Percentiles rank a stretch among this genome's conserved stretches.
phyloP scores from a whole-genome alignment of 2,113 vertebrate species.

The Scomber scombrus region DNA sequence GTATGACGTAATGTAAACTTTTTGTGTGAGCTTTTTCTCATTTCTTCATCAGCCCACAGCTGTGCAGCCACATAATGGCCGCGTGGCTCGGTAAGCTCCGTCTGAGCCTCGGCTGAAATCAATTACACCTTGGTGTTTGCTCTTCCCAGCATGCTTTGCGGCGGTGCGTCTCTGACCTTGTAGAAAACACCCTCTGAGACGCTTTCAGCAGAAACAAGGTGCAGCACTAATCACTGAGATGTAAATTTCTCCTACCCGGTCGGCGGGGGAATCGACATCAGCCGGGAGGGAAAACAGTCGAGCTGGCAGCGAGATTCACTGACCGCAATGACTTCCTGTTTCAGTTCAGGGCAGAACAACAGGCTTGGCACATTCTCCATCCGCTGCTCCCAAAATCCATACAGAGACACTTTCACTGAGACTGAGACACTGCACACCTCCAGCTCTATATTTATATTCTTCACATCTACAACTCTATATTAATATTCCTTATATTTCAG shows the following conservation, averaged over 20 bases:
- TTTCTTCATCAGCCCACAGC: slow-evolving; percentile 1
- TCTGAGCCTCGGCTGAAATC: slow-evolving; percentile 14
- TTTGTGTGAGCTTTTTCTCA: not conserved
- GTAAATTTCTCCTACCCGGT: not conserved
- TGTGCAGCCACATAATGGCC: not conserved
- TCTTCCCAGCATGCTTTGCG: slow-evolving; percentile 21
- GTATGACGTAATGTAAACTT: no score
- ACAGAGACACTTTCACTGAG: not conserved
- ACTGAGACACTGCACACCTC: no score
- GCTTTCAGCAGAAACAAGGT: not conserved
- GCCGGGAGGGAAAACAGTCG: not conserved
- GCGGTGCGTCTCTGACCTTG: slow-evolving; percentile 17
- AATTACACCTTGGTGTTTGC: slow-evolving; percentile 24
- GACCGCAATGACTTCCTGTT: not conserved
- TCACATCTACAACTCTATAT: no score
- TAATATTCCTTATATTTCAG: no score
- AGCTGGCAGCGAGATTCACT: no score
- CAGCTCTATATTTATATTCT: no score
- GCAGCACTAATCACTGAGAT: slow-evolving; percentile 15
- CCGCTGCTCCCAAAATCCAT: not conserved
- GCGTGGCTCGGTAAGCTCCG: not conserved
- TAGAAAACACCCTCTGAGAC: slow-evolving; percentile 1
- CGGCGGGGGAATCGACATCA: not conserved
- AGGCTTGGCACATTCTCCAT: no score
- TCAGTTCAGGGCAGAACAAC: not conserved